These are phyloP conservation scores for Sclerodermus sp. DNA, from an alignment of 2,888 invertebrate species.

Conservation along the genomic window DNA sequence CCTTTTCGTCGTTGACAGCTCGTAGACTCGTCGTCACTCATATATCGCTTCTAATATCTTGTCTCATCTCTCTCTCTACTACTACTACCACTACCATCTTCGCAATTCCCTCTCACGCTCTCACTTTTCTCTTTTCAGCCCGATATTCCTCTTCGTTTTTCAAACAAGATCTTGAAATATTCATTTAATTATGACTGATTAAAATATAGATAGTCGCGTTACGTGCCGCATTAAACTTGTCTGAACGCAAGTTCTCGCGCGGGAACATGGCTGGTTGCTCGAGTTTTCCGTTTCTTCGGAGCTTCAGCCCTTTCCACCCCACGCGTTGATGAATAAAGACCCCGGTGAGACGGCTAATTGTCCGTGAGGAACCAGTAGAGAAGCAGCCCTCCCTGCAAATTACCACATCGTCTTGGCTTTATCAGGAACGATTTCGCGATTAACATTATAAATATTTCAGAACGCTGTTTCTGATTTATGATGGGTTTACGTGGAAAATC, in stretches of 20 bases:
- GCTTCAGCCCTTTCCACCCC: neutral
- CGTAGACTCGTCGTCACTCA: too few relatives aligned
- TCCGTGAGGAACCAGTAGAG: constrained; percentile 19
- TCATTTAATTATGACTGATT: constrained; percentile 54
- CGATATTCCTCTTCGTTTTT: neutral
- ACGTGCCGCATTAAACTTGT: constrained; percentile 41
- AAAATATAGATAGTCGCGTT: constrained; percentile 51
- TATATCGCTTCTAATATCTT: too few relatives aligned
- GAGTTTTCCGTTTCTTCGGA: neutral
- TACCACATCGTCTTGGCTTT: constrained; percentile 14
- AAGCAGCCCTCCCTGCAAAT: constrained; percentile 11
- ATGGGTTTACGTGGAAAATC: too few relatives aligned
- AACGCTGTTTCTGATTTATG: too few relatives aligned
- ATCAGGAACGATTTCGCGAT: constrained; percentile 15
- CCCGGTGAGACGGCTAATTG: constrained; percentile 25
- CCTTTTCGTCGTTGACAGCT: too few relatives aligned
- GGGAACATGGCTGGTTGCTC: neutral
- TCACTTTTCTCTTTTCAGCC: neutral
- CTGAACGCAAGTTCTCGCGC: neutral
- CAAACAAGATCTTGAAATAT: constrained; percentile 43
- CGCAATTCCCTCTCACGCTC: neutral
- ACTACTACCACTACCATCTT: too few relatives aligned
- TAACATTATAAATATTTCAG: constrained; percentile 18
- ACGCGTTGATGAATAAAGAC: constrained; percentile 13
- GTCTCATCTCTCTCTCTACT: too few relatives aligned